Conservation (phyloP, 1,140 invertebrate genomes). For the Campoletis sonorensis region DNA sequence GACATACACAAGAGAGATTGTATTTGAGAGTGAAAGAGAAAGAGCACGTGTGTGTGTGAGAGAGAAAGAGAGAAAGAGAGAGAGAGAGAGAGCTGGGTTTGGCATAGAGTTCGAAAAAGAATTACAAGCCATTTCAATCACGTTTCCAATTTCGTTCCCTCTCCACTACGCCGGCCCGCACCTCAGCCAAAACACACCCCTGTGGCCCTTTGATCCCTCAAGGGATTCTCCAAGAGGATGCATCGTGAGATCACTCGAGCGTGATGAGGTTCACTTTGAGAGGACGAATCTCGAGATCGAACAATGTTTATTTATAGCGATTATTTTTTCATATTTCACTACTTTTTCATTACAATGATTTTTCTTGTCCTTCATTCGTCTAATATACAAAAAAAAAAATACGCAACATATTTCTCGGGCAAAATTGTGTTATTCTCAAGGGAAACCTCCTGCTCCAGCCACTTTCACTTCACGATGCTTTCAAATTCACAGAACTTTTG, state of each 20-base stretch:
- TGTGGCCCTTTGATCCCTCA: constrained; percentile 50
- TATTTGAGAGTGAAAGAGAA: constrained; percentile 34
- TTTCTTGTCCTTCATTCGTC: too few species aligned
- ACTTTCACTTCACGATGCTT: too few species aligned
- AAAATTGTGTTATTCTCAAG: too few species aligned
- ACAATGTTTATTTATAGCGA: background rate
- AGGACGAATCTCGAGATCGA: constrained; percentile 28
- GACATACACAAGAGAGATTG: constrained; percentile 26
- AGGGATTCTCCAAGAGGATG: constrained; percentile 34
- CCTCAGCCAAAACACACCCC: constrained; percentile 21
- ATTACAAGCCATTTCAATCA: constrained; percentile 65
- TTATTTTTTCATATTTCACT: background rate
- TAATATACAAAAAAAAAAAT: too few species aligned
- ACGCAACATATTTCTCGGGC: too few species aligned
- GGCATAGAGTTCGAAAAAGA: constrained; percentile 51
- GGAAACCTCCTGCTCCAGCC: too few species aligned
- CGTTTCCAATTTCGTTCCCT: constrained; percentile 62
- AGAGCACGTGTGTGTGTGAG: background rate
- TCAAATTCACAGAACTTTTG: too few species aligned
- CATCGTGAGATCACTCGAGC: constrained; percentile 26
- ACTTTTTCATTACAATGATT: background rate
- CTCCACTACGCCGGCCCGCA: constrained; percentile 27
- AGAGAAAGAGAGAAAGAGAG: constrained; percentile 26
- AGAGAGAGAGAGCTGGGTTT: constrained; percentile 19
- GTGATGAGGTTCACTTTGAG: constrained; percentile 23